Evolutionary conservation across 2,113 vertebrate genomes (phyloP).

Genomic region (Ameiurus melas): DNA sequence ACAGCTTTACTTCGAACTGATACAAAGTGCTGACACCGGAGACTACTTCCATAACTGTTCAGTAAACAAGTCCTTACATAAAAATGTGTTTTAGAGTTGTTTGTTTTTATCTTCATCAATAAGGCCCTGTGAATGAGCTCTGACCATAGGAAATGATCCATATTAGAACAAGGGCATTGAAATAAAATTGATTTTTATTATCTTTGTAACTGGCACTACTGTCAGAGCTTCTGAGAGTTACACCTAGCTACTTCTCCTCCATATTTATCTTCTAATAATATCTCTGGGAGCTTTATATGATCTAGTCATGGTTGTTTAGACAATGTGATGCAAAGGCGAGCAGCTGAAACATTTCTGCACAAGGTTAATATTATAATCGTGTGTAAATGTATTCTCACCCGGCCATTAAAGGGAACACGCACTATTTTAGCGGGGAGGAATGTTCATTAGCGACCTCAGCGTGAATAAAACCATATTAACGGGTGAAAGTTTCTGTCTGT

Average conservation of each 20-base stretch:
- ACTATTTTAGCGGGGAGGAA: background rate
- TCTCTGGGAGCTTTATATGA: too few relatives aligned
- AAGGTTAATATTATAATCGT: background rate
- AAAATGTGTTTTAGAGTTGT: background rate
- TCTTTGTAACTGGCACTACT: background rate
- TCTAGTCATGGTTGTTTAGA: background rate
- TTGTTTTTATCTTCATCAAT: background rate
- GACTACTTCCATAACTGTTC: too few relatives aligned
- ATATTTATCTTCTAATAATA: background rate
- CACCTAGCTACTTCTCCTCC: background rate
- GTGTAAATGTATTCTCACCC: background rate
- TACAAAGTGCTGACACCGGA: background rate
- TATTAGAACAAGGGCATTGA: background rate
- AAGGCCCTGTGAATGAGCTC: background rate
- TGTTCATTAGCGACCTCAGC: background rate
- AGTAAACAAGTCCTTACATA: background rate
- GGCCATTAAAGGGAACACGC: background rate
- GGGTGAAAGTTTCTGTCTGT: background rate
- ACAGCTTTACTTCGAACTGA: background rate
- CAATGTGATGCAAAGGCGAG: background rate
- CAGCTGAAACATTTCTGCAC: background rate
- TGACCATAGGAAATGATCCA: background rate
- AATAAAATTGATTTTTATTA: background rate
- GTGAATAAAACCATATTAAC: background rate
- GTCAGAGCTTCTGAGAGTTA: background rate